Evolutionary conservation across 2,888 invertebrate genomes (phyloP).

Genomic region (Mythimna pallens): DNA sequence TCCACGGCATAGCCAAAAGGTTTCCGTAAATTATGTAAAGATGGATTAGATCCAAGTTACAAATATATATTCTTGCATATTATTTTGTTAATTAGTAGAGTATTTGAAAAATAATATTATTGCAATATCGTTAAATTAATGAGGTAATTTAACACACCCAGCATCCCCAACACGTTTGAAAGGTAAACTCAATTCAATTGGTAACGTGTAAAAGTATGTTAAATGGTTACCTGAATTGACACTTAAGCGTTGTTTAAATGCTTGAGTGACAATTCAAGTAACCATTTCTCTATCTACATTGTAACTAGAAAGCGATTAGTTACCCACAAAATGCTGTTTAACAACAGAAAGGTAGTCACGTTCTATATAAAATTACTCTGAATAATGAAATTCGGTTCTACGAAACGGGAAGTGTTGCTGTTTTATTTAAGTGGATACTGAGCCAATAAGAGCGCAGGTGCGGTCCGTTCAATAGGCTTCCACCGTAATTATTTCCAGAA

Average conservation of each 20-base stretch:
- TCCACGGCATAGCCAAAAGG: constrained; percentile 47
- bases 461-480: constrained; percentile 39
- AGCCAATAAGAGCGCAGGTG: constrained; percentile 62
- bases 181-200: constrained; percentile 21
- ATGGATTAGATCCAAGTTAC: constrained; percentile 48
- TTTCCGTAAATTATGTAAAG: constrained; percentile 28
- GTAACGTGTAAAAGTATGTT: constrained; percentile 1
- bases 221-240: too few species aligned
- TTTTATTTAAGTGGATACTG: constrained; percentile 34
- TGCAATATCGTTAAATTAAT: background rate
- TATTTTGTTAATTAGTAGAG: background rate
- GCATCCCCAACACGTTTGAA: background rate
- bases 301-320: constrained; percentile 10
- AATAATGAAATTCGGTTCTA: constrained; percentile 38
- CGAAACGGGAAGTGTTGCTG: constrained; percentile 31
- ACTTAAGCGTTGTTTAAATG: background rate
- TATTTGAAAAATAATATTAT: too few species aligned
- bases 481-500: constrained; percentile 53
- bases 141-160: background rate
- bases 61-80: background rate
- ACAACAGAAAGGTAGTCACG: constrained; percentile 1
- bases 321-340: constrained; percentile 26
- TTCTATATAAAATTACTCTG: constrained; percentile 27
- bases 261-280: constrained; percentile 1
- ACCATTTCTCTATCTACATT: constrained; percentile 2